Conservation (phyloP, 64 coral and sea anemone species). For the Hydrozoanthus tunicans region DNA sequence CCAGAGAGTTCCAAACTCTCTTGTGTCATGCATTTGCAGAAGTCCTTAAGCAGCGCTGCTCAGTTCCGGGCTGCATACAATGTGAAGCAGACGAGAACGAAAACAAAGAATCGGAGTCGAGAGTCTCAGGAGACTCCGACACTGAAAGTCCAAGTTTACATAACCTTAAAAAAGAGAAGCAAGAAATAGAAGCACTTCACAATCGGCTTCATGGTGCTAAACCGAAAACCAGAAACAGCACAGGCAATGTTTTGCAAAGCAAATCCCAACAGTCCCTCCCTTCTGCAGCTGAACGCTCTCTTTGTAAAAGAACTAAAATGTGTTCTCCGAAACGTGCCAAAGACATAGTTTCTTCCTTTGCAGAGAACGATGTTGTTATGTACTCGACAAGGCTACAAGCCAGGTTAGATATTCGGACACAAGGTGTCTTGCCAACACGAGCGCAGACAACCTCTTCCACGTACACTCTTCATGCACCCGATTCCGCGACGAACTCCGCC, state of each 20-base stretch:
- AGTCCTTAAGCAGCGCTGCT: slow-evolving; percentile 40
- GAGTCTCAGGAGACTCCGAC: neutral
- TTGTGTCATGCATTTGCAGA: slow-evolving; percentile 40
- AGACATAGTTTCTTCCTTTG: neutral
- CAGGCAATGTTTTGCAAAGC: neutral
- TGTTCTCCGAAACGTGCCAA: neutral
- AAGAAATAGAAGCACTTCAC: neutral
- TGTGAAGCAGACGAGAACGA: slow-evolving; percentile 16
- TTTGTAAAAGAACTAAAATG: slow-evolving; percentile 6
- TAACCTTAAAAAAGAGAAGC: neutral
- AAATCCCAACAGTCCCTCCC: neutral
- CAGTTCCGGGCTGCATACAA: slow-evolving; percentile 43
- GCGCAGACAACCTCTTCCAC: neutral
- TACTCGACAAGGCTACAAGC: slow-evolving; percentile 32
- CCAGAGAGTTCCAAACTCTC: slow-evolving; percentile 21
- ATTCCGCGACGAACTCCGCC: neutral
- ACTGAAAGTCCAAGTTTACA: neutral
- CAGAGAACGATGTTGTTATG: neutral
- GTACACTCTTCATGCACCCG: neutral
- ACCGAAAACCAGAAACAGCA: neutral
- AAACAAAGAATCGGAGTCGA: neutral
- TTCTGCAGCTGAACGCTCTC: neutral
- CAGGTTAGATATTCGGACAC: neutral
- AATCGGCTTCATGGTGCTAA: neutral
- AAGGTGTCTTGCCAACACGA: neutral